Percentiles rank a stretch among this genome's conserved stretches.
phyloP scores from a whole-genome alignment of 2,797 vertebrate species.

The Trichosurus vulpecula region DNA sequence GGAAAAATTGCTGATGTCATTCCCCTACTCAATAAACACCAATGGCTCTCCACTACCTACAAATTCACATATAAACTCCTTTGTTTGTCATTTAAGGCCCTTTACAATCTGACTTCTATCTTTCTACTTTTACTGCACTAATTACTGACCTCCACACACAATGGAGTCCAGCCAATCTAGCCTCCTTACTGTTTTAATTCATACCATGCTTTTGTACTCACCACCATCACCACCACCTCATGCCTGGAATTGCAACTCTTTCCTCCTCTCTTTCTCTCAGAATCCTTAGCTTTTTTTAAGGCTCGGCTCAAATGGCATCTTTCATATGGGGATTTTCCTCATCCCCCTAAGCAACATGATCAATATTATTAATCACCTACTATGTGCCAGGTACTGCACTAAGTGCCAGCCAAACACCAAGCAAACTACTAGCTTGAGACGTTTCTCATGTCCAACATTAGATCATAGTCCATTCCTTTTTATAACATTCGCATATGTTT shows the following conservation, averaged over 20 bases:
- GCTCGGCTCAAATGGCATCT: not conserved
- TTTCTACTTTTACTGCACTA: not conserved
- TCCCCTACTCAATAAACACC: not conserved
- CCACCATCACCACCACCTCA: not conserved
- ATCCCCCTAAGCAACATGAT: not conserved
- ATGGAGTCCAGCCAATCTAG: not conserved
- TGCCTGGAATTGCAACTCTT: not conserved
- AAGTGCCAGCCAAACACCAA: not conserved
- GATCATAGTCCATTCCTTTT: not conserved
- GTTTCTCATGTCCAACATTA: not conserved
- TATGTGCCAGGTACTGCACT: not conserved
- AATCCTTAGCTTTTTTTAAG: not conserved
- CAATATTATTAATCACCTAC: not conserved
- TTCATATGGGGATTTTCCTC: not conserved
- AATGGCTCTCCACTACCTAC: not conserved
- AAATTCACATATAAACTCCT: not conserved
- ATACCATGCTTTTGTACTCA: not conserved
- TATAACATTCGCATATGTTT: not conserved
- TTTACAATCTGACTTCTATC: not conserved
- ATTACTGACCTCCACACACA: not conserved
- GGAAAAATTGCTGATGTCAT: not conserved
- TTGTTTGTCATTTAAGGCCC: not conserved
- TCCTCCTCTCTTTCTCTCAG: not conserved
- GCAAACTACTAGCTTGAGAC: not conserved
- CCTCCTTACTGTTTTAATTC: not conserved